Conservation (phyloP, 2,888 invertebrate genomes). For the Halocaridina rubra region DNA sequence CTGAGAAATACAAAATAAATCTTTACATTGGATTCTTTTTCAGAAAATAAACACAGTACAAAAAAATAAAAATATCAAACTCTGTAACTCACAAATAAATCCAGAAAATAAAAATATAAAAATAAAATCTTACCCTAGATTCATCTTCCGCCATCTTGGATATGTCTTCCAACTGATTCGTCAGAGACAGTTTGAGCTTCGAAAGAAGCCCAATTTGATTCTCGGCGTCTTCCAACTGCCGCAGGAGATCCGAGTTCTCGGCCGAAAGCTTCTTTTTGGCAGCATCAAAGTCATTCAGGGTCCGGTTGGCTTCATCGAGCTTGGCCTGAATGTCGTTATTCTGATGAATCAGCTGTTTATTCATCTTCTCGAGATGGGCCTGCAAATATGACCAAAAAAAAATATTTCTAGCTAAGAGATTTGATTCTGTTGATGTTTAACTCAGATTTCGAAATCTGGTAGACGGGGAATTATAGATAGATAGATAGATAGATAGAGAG, state of each 20-base stretch:
- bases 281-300: constrained; percentile 70
- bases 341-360: constrained; percentile 70
- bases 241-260: constrained; percentile 25
- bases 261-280: constrained; percentile 25
- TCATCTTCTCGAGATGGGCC: constrained; percentile 68
- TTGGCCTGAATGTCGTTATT: constrained; percentile 70
- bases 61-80: too few species aligned
- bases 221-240: constrained; percentile 72
- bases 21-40: too few species aligned
- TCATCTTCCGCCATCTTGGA: constrained; percentile 85
- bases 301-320: constrained; percentile 71
- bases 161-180: constrained; percentile 75
- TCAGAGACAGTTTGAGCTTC: constrained; percentile 69
- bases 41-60: too few species aligned
- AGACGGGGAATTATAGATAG: too few species aligned
- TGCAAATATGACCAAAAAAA: too few species aligned
- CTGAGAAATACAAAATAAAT: too few species aligned
- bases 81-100: too few species aligned
- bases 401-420: too few species aligned
- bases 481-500: too few species aligned
- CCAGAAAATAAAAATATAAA: too few species aligned
- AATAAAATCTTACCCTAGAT: constrained; percentile 69
- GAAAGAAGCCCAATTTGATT: constrained; percentile 67
- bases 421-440: too few species aligned
- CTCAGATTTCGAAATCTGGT: too few species aligned